Base-by-base conservation (phyloP, 2,797 vertebrate species). In the Coregonus ussuriensis region DNA sequence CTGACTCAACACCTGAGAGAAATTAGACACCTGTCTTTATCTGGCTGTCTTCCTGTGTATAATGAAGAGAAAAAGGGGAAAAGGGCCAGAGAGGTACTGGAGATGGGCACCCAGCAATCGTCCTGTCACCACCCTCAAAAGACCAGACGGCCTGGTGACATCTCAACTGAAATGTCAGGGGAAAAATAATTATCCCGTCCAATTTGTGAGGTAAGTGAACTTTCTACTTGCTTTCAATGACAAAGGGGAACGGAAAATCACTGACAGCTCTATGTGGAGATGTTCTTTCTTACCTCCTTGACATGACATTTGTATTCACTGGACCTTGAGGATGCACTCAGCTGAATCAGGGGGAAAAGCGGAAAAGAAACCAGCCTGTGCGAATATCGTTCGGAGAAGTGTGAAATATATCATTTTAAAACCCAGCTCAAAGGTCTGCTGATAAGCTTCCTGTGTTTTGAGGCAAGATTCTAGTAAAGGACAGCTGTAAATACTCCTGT, bases 131-230 rank as follows among this genome's bases (percentile, higher is more conserved):
- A 80, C 72, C 81, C 78, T 85, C 86, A 84, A 86, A 88, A 89
- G 86, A 90, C 82, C 87, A 84, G 86, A 88, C 89, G 85, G 90
- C 88, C 85, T 29, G 37, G 87, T 91, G 92, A 90, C 92, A 90
- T 91, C 88, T 93, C 92, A 85, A 88, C 90, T 47, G 92, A 89
- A 91, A 93, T 91, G 90, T 93, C 92, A 93, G 76, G 83, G 83
- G 86, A 87, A 88, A 90, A 92, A 91, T 91, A 91, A 91, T 94
- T 93, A 90, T 93, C 90, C 86, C 71, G 82, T 89, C 91, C 92
- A 94, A 94, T 94, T 94, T 94, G 90, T 88, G 89, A 88, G 88
- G 86, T 90, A 91, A 87, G 87, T 91, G 91, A 91, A 93, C 88
- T 90, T 92, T 93, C 73, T 89, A 85, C 88, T 86, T 81, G 81